These are phyloP conservation scores for Tauraco hartlaubi DNA, from an alignment of 2,797 vertebrate genomes.

Conservation along the genomic window DNA sequence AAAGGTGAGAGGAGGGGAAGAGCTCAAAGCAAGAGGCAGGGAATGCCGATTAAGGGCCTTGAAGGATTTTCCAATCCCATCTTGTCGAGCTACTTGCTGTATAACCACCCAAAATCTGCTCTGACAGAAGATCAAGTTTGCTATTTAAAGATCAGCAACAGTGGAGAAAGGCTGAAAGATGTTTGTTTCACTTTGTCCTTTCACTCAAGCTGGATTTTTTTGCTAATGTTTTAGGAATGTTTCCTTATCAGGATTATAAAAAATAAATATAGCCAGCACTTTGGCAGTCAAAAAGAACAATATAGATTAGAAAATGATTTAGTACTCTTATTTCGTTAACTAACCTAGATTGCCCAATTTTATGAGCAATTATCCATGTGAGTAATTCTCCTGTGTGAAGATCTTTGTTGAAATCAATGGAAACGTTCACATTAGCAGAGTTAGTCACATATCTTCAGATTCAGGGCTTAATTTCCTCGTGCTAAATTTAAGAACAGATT, in stretches of 20 bases:
- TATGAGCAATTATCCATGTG: conserved; percentile 2
- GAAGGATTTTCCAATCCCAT: conserved; percentile 37
- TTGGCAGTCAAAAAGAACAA: conserved; percentile 59
- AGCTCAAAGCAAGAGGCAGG: background rate
- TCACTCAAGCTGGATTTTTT: conserved; percentile 23
- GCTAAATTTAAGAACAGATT: background rate
- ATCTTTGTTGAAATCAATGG: background rate
- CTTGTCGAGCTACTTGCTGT: background rate
- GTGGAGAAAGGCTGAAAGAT: background rate
- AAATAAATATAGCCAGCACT: conserved; percentile 64
- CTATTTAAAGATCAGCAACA: background rate
- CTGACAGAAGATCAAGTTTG: conserved; percentile 10
- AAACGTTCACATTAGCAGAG: background rate
- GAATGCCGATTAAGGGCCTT: background rate
- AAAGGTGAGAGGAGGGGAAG: background rate
- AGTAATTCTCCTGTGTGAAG: background rate
- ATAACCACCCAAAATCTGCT: background rate
- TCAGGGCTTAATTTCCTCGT: background rate
- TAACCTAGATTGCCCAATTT: background rate
- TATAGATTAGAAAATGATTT: conserved; percentile 66
- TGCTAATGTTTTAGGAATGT: conserved; percentile 65
- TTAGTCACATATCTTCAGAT: background rate
- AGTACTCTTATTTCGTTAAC: conserved; percentile 24
- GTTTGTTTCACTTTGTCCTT: conserved; percentile 1
- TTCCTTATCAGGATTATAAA: conserved; percentile 66